Percentiles rank a stretch among this genome's conserved stretches.
These are phyloP conservation scores for Sinocyclocheilus anophthalmus DNA, from an alignment of 2,113 vertebrate species.

Conservation along the genomic window DNA sequence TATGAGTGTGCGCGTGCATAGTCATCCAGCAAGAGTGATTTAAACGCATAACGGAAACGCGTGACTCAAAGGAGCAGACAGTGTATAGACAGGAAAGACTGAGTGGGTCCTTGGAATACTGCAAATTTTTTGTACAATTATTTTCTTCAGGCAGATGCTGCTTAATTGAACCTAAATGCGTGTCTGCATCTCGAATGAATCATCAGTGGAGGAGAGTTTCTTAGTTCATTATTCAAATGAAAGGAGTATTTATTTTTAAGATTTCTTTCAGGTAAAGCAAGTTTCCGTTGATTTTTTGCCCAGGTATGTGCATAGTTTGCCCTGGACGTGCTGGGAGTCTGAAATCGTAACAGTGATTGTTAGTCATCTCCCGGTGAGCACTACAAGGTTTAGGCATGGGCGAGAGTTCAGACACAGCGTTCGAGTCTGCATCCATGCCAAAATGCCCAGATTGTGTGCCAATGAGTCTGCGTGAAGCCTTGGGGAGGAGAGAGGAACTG, in stretches of 20 bases:
- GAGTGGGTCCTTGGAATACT: slow-evolving; percentile 9
- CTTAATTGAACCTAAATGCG: slow-evolving; percentile 34
- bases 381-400: slow-evolving; percentile 67
- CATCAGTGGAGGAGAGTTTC: slow-evolving; percentile 2
- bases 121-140: slow-evolving; percentile 15
- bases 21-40: slow-evolving; percentile 6
- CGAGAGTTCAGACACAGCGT: slow-evolving; percentile 63
- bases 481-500: slow-evolving; percentile 63
- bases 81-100: slow-evolving; percentile 7
- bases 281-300: slow-evolving; percentile 20
- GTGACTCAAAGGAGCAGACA: neutral
- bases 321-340: slow-evolving; percentile 27
- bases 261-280: slow-evolving; percentile 16
- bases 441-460: slow-evolving; percentile 65
- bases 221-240: slow-evolving; percentile 29
- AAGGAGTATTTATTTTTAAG: slow-evolving; percentile 21
- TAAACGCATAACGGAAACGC: neutral
- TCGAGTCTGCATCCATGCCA: slow-evolving; percentile 67
- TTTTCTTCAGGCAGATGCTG: slow-evolving; percentile 33
- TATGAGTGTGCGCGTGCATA: neutral
- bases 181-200: slow-evolving; percentile 27
- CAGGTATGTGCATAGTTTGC: too few species aligned
- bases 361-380: slow-evolving; percentile 59
- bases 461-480: slow-evolving; percentile 68
- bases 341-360: slow-evolving; percentile 49